phyloP scores from a whole-genome alignment of 2,113 vertebrate species.

The Spilogale gracilis region DNA sequence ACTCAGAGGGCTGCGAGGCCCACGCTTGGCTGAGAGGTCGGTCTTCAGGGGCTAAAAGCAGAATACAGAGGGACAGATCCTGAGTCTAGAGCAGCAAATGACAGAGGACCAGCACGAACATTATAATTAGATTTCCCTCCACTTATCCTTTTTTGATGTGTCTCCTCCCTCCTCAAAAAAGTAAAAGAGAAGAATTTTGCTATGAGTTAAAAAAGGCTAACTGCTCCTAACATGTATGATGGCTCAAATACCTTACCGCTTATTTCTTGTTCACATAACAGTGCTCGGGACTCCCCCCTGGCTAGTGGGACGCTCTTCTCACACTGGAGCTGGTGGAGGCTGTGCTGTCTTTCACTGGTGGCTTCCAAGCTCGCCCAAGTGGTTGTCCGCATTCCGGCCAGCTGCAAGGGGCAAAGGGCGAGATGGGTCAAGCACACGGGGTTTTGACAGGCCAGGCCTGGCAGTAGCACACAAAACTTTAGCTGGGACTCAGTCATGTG shows the following conservation, averaged over 20 bases:
- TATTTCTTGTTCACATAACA: background rate
- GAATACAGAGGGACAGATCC: background rate
- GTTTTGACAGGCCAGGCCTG: background rate
- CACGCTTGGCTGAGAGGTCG: background rate
- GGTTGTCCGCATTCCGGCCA: background rate
- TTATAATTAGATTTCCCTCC: background rate
- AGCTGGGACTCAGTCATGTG: background rate
- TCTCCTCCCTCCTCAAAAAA: background rate
- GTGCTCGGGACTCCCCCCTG: background rate
- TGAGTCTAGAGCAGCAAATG: background rate
- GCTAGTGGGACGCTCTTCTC: background rate
- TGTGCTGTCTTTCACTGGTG: background rate
- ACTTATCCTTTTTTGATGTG: background rate
- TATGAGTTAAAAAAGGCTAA: slow-evolving; percentile 15
- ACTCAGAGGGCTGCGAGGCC: background rate
- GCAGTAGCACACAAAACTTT: background rate
- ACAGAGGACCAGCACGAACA: background rate
- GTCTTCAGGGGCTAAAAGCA: background rate
- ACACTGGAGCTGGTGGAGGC: background rate
- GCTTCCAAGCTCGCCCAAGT: background rate
- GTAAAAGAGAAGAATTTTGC: background rate
- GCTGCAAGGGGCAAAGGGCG: background rate
- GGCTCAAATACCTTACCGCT: background rate
- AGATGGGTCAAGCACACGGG: background rate
- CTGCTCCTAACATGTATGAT: background rate